Evolutionary conservation across 2,797 vertebrate species (phyloP), one percentile per base, ranked within the genome.

Genomic region (Syngnathus acus): DNA sequence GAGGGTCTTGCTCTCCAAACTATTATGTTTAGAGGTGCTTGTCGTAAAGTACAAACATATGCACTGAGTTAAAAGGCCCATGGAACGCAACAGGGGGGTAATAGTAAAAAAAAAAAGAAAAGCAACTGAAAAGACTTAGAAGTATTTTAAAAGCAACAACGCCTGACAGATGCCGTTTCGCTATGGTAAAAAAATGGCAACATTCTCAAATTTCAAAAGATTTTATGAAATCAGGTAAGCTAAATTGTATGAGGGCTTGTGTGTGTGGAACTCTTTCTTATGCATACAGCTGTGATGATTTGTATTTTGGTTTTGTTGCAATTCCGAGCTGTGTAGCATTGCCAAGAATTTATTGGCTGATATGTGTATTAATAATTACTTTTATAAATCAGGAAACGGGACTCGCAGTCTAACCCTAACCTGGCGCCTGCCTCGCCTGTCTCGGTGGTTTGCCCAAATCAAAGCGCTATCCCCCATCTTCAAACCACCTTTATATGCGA

Each of bases 341-440:
- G 54, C 85, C 87, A 88, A 79, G 85, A 85, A 83, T 88, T 91
- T 93, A 92, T 91, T 71, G 82, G 90, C 90, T 89, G 72, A 90
- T 93, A 69, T 47, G 68, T 91, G 92, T 90, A 94, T 94, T 94
- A 94, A 94, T 93, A 91, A 72, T 82, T 87, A 89, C 91, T 91
- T 93, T 92, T 91, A 94, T 92, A 89, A 92, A 93, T 92, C 91
- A 93, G 93, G 92, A 93, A 94, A 92, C 86, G 90, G 90, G 89
- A 91, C 77, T 72, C 72, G 5, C 69, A 91, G 90, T 90, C 91
- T 90, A 91, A 71, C 65, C 6, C 68, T 68, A 73, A 73, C 69
- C 87, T 91, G 91, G 92, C 90, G 89, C 91, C 92, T 89, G 87
- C 71, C 72, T 76, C 77, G 51, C 76, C 71, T 78, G 54, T 68